These are phyloP conservation scores for Telenomus remus DNA, from an alignment of 1,140 invertebrate genomes.

Conservation along the genomic window DNA sequence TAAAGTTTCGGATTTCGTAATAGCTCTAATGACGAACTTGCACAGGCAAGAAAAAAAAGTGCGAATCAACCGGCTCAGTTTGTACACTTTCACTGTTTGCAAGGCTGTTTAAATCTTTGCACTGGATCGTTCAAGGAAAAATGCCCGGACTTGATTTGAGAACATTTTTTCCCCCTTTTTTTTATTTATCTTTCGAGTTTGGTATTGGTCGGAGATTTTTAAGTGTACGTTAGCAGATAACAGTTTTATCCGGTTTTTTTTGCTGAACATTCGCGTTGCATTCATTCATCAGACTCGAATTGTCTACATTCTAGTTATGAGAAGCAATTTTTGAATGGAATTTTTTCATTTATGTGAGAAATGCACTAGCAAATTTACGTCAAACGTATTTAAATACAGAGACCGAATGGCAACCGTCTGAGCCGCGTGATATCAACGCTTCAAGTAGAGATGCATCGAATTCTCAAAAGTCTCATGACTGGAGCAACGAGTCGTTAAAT, in stretches of 20 bases:
- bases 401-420: background rate
- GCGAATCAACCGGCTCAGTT: slow-evolving; percentile 10
- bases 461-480: slow-evolving; percentile 45
- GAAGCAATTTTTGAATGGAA: too few relatives aligned
- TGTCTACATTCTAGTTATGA: too few relatives aligned
- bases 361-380: slow-evolving; percentile 12
- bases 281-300: too few relatives aligned
- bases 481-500: slow-evolving; percentile 41
- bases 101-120: slow-evolving; percentile 30
- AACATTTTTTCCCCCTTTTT: too few relatives aligned
- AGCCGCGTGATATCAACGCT: slow-evolving; percentile 23
- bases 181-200: too few relatives aligned
- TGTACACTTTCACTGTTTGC: slow-evolving; percentile 38
- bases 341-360: slow-evolving; percentile 7
- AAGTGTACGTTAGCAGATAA: too few relatives aligned
- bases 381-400: slow-evolving; percentile 32
- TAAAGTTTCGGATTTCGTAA: slow-evolving; percentile 41
- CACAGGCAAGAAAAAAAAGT: slow-evolving; percentile 24
- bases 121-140: background rate
- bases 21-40: slow-evolving; percentile 38
- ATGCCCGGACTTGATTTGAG: too few relatives aligned
- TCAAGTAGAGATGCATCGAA: slow-evolving; percentile 29
- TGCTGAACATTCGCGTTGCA: too few relatives aligned
- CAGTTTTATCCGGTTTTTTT: too few relatives aligned
- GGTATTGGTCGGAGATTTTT: too few relatives aligned